These are phyloP conservation scores for Bovichtus diacanthus DNA, from an alignment of 2,797 vertebrate genomes.

Conservation along the genomic window DNA sequence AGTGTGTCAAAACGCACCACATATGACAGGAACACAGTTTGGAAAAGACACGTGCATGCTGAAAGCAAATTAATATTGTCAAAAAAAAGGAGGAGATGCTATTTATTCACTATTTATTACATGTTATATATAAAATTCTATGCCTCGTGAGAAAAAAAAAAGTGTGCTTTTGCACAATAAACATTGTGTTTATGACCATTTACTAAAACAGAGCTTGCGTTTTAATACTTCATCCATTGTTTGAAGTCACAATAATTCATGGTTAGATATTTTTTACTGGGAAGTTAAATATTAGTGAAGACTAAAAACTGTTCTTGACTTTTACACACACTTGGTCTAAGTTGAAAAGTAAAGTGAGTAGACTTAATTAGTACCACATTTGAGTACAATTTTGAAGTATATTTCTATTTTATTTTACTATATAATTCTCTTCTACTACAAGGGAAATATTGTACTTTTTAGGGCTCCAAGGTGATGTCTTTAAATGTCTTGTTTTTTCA, in stretches of 20 bases:
- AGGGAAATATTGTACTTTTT: too few species aligned
- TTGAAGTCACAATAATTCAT: background rate
- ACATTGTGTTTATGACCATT: background rate
- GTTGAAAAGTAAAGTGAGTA: background rate
- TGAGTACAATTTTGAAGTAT: background rate
- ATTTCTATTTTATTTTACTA: background rate
- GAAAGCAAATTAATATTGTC: background rate
- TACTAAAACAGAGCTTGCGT: background rate
- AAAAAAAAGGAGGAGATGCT: background rate
- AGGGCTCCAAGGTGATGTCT: too few species aligned
- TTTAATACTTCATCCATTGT: background rate
- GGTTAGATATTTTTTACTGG: background rate
- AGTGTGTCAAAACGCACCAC: background rate
- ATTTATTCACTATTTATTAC: background rate
- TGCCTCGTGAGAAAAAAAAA: too few species aligned
- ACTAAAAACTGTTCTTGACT: background rate
- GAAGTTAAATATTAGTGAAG: too few species aligned
- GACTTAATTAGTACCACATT: background rate
- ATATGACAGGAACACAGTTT: background rate
- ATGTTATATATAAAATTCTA: background rate
- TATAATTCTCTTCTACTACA: too few species aligned
- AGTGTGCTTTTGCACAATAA: too few species aligned
- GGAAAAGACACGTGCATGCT: background rate
- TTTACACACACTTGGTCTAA: background rate
- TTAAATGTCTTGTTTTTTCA: too few species aligned